These are phyloP conservation scores for Drosophila funebris DNA, from an alignment of 1,140 invertebrate species.

Conservation along the genomic window DNA sequence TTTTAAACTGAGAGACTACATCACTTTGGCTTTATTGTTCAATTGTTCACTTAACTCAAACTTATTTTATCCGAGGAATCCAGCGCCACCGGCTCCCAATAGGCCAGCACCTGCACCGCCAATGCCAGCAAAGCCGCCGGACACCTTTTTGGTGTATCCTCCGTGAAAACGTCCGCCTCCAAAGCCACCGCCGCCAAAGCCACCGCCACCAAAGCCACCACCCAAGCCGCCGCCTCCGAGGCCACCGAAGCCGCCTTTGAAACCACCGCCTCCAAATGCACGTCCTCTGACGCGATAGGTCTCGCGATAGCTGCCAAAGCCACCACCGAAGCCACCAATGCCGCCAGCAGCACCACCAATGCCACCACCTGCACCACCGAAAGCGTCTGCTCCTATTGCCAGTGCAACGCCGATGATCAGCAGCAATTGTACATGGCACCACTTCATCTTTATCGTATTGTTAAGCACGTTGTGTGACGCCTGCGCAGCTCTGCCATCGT, in stretches of 20 bases:
- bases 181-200: slow-evolving; percentile 53
- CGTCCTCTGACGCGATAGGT: slow-evolving; percentile 58
- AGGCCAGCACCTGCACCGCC: slow-evolving; percentile 52
- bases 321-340: slow-evolving; percentile 41
- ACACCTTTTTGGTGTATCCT: slow-evolving; percentile 23
- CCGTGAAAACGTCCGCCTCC: slow-evolving; percentile 34
- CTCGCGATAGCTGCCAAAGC: slow-evolving; percentile 74
- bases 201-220: slow-evolving; percentile 64
- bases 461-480: slow-evolving; percentile 40
- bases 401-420: slow-evolving; percentile 26
- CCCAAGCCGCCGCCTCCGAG: slow-evolving; percentile 49
- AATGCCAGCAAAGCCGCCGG: slow-evolving; percentile 36
- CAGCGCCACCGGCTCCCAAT: slow-evolving; percentile 44
- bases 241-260: slow-evolving; percentile 48
- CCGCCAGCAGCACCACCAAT: slow-evolving; percentile 34
- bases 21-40: slow-evolving; percentile 25
- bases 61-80: slow-evolving; percentile 46
- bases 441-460: slow-evolving; percentile 42
- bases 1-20: background rate
- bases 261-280: slow-evolving; percentile 60
- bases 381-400: background rate
- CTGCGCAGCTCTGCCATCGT: slow-evolving; percentile 8
- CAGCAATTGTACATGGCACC: slow-evolving; percentile 30
- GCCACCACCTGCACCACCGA: slow-evolving; percentile 24
- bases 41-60: background rate